Conservation (phyloP, 2,888 invertebrate genomes). For the Homarus gammarus region DNA sequence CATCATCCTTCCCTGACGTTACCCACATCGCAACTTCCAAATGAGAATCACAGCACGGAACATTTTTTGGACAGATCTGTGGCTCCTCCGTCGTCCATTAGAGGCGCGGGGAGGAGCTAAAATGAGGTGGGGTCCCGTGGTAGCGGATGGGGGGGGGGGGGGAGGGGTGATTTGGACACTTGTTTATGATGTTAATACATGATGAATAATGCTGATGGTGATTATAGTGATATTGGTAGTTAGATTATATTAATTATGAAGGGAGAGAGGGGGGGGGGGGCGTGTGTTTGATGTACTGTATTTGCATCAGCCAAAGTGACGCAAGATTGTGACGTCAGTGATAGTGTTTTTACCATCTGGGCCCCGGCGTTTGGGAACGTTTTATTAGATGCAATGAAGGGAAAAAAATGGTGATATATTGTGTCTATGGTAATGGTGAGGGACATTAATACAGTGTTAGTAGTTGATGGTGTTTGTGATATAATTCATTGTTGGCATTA, state of each 20-base stretch:
- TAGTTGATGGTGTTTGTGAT: too few relatives aligned
- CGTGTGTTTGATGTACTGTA: neutral
- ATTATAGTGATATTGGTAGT: neutral
- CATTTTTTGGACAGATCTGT: constrained; percentile 36
- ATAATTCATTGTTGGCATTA: too few relatives aligned
- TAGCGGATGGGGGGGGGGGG: neutral
- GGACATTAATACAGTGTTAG: too few relatives aligned
- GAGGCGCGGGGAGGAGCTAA: neutral
- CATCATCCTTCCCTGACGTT: constrained; percentile 25
- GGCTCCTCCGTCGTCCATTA: neutral
- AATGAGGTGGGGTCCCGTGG: too few relatives aligned
- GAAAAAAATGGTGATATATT: too few relatives aligned
- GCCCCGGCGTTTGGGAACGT: too few relatives aligned
- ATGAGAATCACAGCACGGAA: constrained; percentile 61
- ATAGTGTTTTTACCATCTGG: too few relatives aligned
- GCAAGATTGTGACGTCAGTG: too few relatives aligned
- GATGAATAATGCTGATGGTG: neutral
- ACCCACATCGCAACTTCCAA: constrained; percentile 38
- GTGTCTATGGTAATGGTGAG: too few relatives aligned
- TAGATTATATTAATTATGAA: neutral
- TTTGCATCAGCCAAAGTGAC: too few relatives aligned
- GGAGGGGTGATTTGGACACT: neutral
- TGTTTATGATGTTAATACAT: neutral
- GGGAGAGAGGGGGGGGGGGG: neutral
- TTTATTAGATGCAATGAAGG: too few relatives aligned